Conservation (phyloP, 1,140 invertebrate genomes). For the Euborellia annulipes region DNA sequence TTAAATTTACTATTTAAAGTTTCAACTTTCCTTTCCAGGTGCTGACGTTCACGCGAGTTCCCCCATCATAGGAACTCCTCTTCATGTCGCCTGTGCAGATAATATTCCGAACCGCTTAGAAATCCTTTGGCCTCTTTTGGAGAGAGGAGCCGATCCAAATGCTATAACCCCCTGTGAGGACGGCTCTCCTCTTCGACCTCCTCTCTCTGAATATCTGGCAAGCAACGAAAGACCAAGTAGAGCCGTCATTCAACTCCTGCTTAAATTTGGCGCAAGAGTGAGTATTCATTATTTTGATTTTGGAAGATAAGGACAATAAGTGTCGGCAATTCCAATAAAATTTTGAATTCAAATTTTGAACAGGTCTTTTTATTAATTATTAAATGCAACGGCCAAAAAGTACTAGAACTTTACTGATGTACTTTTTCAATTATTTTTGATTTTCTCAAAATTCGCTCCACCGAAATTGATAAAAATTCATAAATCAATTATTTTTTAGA, state of each 20-base stretch:
- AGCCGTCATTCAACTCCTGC: conserved; percentile 50
- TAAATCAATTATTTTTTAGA: too few species aligned
- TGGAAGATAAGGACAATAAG: too few species aligned
- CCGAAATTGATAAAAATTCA: too few species aligned
- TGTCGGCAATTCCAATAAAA: too few species aligned
- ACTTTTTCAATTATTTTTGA: too few species aligned
- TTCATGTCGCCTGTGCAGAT: conserved; percentile 76
- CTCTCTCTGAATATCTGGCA: conserved; percentile 67
- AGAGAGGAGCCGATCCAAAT: conserved; percentile 63
- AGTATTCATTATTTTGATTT: too few species aligned
- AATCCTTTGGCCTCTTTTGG: conserved; percentile 48
- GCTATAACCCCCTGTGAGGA: conserved; percentile 56
- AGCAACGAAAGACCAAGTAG: conserved; percentile 51
- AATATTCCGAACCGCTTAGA: conserved; percentile 46
- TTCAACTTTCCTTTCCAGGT: conserved; percentile 40
- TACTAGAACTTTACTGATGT: too few species aligned
- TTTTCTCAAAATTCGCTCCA: too few species aligned
- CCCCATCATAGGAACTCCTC: conserved; percentile 64
- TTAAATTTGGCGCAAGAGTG: conserved; percentile 64
- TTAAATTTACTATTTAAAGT: too few species aligned
- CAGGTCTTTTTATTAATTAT: too few species aligned
- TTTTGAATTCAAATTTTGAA: too few species aligned
- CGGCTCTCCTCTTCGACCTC: conserved; percentile 48
- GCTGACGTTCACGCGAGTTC: conserved; percentile 67
- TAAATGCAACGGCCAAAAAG: too few species aligned